Evolutionary conservation across 2,888 invertebrate genomes (phyloP), one percentile per base, ranked within the genome.

Genomic region (Melanchra persicariae): DNA sequence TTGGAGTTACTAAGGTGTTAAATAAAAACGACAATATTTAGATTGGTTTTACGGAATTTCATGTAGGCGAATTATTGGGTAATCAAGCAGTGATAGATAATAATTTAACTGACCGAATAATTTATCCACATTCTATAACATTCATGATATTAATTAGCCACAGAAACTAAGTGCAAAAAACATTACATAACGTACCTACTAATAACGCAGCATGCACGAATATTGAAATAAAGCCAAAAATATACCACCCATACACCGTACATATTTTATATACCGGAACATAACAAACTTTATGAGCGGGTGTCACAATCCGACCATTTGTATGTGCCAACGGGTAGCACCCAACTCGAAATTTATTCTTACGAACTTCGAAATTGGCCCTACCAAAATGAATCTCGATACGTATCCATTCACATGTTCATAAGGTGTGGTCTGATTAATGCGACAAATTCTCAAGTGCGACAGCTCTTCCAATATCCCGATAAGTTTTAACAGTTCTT

Each of bases 381-480:
- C 67, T 70, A 79, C 81, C 83, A 81, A 87, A 88, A 88, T 87
- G 85, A 87, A 89, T 87, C 81, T 73, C 79, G 85, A 89, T 87
- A 86, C 82, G n/a, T n/a, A n/a, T n/a, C 88, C 79, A 90, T 90
- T 89, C 88, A 88, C 65, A 77, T 84, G 81, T 86, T 79, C 84
- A 85, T 87, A 89, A 85, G 84, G 89, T 88, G 85, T 87, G 71
- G 77, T 84, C 83, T 91, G 91, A 92, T 92, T 91, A 90, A 91
- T 90, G 87, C 87, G 87, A 88, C 89, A 90, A 91, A 89, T 91
- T 92, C 77, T 66, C 85, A 85, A 89, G 86, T 86, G 79, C 82
- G 80, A 84, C 74, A 77, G 77, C 63, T 83, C 82, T 81, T 83
- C 81, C 84, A 86, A 88, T 89, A 87, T 84, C 72, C 79, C 77